Base-by-base conservation (phyloP, 2,113 vertebrate species). In the Polyodon spathula region DNA sequence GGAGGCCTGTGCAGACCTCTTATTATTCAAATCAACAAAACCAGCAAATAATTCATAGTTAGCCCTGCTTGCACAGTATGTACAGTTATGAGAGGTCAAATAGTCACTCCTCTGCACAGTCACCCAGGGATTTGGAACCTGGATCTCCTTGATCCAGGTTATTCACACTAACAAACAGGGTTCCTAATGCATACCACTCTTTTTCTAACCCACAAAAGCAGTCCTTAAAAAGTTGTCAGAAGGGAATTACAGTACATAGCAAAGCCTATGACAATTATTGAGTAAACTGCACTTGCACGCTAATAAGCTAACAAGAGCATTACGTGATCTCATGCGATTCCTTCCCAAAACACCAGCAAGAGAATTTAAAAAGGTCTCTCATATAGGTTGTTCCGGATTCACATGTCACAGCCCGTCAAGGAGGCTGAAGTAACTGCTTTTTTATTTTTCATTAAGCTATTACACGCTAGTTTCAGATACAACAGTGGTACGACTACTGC, bases 201-300 rank as follows among this genome's bases (percentile, higher is more conserved):
- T 27, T 27, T 27, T 27, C 27, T 27, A 27, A 27, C 3, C 3
- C 27, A 27, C 27, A 27, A 27, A 27, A 27, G 63, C 54, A 11
- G 76, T 85, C 88, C 86, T 91, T 88, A 84, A 88, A 87, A 87
- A 89, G 87, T 78, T 76, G 8, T 59, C 76, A 15, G 78, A 74
- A 82, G 80, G 85, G 59, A 62, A 52, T 15, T 39, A 27, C 27
- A 27, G 27, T 27, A 66, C 41, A 63, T 51, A 67, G 68, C 63
- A 61, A 73, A 38, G 51, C 40, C 58, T 50, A 50, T 27, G 27
- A 54, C 59, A 67, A 61, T 72, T 63, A 16, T 65, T 74, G 72
- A 48, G 68, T 76, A 83, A 90, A 91, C 87, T 90, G 89, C 88
- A 91, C 88, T 92, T 76, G 48, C 62, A 63, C 67, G 43, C 58